Evolutionary conservation across 1,140 invertebrate genomes (phyloP), one percentile per base, ranked within the genome.

Genomic region (Rhyacophila brunnea): DNA sequence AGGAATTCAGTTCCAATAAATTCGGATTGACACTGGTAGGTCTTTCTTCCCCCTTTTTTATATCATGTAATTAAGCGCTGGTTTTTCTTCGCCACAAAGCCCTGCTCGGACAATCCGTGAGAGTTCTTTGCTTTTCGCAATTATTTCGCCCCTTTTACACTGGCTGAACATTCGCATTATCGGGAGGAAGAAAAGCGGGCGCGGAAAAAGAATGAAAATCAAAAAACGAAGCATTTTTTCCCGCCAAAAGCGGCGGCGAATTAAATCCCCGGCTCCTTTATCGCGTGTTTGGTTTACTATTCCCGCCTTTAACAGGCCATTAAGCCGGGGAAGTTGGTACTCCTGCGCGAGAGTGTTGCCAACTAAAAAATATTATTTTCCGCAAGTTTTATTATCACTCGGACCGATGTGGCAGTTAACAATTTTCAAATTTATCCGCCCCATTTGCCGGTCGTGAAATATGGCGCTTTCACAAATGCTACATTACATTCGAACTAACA

Each of bases 271-370:
- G 38, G 43, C 11, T 11, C 43, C 43, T 45, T 19, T 45, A 45
- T 45, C 43, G 43, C 43, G 43, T 45, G 43, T 45, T 45, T 45
- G 43, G 43, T 45, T 57, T 44, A 48, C 54, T 57, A 34, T 49
- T 49, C 54, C 46, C 45, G 46, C 20, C 54, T 57, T 57, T 34
- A 57, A n/a, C 46, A 20, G 20, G 20, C 54, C 45, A 57, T 57
- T 49, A 57, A 35, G 43, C 45, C 17, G 45, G 35, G 38, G 38
- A n/a, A 40, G 15, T 15, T 15, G 23, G 38, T 15, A 40, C 38
- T n/a, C n/a, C 11, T 40, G n/a, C 11, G 11, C 10, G 51, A 17
- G 4, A 49, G 13, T 15, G 35, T 38, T 57, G 54, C 54, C 46
- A 49, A 57, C 35, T 49, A 23, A 49, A 57, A 57, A 57, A 5